phyloP scores from a whole-genome alignment of 2,797 vertebrate species.

The Acanthopagrus latus region DNA sequence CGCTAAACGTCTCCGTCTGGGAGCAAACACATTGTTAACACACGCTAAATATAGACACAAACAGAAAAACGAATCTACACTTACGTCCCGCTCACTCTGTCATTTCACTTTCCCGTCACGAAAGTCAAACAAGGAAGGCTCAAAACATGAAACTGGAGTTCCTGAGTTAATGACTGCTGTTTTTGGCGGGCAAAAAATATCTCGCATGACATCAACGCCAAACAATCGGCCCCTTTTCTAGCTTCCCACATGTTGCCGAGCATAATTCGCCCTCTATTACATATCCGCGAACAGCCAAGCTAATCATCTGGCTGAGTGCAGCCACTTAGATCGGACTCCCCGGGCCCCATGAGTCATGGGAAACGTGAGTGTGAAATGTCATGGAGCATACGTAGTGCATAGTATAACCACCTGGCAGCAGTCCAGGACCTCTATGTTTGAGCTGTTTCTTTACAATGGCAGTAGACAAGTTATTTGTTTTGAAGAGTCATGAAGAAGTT shows the following conservation, averaged over 20 bases:
- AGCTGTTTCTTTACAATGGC: neutral
- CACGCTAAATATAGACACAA: constrained; percentile 42
- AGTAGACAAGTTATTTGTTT: too few species aligned
- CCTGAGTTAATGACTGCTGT: constrained; percentile 11
- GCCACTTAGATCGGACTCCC: constrained; percentile 62
- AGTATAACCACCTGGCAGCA: constrained; percentile 42
- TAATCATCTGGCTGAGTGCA: constrained; percentile 75
- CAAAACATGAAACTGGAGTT: constrained; percentile 8
- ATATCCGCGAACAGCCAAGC: constrained; percentile 51
- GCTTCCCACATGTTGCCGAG: constrained; percentile 38
- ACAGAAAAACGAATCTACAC: constrained; percentile 9
- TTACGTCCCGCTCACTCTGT: constrained; percentile 16
- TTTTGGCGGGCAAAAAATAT: constrained; percentile 31
- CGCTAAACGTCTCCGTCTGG: constrained; percentile 5
- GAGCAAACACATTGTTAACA: constrained; percentile 41
- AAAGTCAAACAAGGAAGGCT: constrained; percentile 16
- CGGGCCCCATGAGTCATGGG: constrained; percentile 74
- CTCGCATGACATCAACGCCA: constrained; percentile 45
- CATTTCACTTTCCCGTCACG: constrained; percentile 30
- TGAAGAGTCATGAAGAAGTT: too few species aligned
- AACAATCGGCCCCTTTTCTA: constrained; percentile 17
- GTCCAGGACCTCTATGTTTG: constrained; percentile 33
- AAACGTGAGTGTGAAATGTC: constrained; percentile 69
- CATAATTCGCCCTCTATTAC: constrained; percentile 43
- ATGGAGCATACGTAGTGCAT: constrained; percentile 32